A percentile compares a stretch with the other conserved stretches of the same genome.
Evolutionary conservation across 2,888 invertebrate species (phyloP).

Genomic region (Drosophila rubida): DNA sequence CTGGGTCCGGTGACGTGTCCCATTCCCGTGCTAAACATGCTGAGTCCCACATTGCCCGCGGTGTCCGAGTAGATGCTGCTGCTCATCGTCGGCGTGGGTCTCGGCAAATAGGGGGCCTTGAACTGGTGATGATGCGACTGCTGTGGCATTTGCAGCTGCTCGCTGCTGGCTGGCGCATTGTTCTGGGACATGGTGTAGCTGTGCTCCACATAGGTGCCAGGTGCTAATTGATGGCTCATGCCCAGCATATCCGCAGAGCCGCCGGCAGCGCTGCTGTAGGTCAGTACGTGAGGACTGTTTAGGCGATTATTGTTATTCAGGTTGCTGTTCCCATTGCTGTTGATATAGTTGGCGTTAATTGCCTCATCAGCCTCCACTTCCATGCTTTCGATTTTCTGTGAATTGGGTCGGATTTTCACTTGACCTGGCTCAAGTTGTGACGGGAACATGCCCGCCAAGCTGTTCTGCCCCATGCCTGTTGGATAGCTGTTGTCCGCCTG

Average conservation of each 20-base stretch:
- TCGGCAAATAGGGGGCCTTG: constrained; percentile 52
- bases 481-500: constrained; percentile 77
- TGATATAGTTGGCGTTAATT: constrained; percentile 58
- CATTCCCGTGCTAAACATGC: constrained; percentile 45
- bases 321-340: constrained; percentile 52
- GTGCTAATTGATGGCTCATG: constrained; percentile 74
- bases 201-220: constrained; percentile 59
- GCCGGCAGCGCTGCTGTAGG: constrained; percentile 62
- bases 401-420: constrained; percentile 81
- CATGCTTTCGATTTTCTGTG: constrained; percentile 82
- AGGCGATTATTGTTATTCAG: constrained; percentile 38
- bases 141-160: constrained; percentile 20
- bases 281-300: constrained; percentile 61
- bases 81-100: constrained; percentile 53
- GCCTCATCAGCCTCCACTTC: constrained; percentile 63
- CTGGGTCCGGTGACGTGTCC: neutral
- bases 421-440: constrained; percentile 68
- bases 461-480: constrained; percentile 29
- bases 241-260: constrained; percentile 30
- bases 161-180: constrained; percentile 26
- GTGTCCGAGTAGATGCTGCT: constrained; percentile 59
- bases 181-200: constrained; percentile 35
- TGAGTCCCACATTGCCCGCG: constrained; percentile 54
- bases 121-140: constrained; percentile 48
- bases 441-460: constrained; percentile 61